Evolutionary conservation across 2,113 vertebrate species (phyloP), one percentile per base, ranked within the genome.

Genomic region (Neolamprologus brichardi): DNA sequence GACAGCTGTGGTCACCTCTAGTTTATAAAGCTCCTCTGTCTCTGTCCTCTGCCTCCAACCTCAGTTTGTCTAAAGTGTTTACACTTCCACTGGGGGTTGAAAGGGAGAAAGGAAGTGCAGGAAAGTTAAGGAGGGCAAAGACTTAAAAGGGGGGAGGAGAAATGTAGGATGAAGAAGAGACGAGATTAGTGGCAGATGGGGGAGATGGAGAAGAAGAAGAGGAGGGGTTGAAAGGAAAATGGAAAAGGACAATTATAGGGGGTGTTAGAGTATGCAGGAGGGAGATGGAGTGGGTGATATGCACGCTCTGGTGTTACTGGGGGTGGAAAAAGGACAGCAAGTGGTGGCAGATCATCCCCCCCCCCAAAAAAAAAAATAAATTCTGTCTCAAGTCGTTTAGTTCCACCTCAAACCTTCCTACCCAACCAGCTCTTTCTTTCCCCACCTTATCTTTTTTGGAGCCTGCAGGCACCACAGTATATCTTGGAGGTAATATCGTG

Each of bases 401-500:
- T 58, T 79, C 62, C 80, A 62, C 77, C 82, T 56, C 56, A 49
- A 41, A 32, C 54, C 85, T 64, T 72, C 14, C 20, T 28, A 72
- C 67, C 67, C 79, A 52, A 17, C 82, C 81, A 39, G 30, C 53
- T 51, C 84, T 49, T 11, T 60, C 75, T 87, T 88, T 79, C 79
- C 70, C 84, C 89, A 81, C 92, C 91, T 95, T 92, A 95, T 96
- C 94, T 92, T 28, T 85, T 81, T 46, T 4, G 92, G 84, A 87
- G 90, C 93, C 95, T 49, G 87, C 88, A 93, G 96, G 94, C 93
- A 89, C 80, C 93, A 91, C 95, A 93, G 93, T 96, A 96, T 96
- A 96, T 97, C 95, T 97, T 90, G 75, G 90, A 95, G 95, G 67
- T 95, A 96, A 96, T 95, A 92, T 90, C 84, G 94, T 94, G 90